A percentile compares a stretch with the other conserved stretches of the same genome.
Conservation (phyloP, 1,140 invertebrate species). For the Cotesia glomerata region DNA sequence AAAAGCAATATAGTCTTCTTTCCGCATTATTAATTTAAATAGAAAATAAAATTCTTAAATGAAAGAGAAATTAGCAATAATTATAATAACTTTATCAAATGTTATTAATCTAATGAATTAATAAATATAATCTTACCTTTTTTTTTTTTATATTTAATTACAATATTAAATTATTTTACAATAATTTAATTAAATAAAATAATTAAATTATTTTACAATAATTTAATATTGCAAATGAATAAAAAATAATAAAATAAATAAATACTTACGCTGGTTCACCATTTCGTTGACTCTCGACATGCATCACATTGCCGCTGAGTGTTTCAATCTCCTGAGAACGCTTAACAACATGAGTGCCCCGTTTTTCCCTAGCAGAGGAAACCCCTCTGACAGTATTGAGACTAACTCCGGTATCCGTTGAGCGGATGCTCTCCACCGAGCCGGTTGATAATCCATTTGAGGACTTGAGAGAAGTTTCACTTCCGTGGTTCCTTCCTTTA, state of each 20-base stretch:
- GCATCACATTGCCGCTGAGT: conserved; percentile 55
- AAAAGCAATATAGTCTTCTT: background rate
- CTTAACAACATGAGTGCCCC: conserved; percentile 52
- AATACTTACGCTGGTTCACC: conserved; percentile 55
- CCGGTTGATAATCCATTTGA: conserved; percentile 47
- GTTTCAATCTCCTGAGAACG: conserved; percentile 57
- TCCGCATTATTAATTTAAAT: too few species aligned
- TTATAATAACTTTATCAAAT: too few species aligned
- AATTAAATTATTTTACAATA: too few species aligned
- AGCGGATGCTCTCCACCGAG: conserved; percentile 50
- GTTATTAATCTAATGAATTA: too few species aligned
- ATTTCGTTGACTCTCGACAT: conserved; percentile 48
- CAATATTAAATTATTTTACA: too few species aligned
- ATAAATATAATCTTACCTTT: too few species aligned
- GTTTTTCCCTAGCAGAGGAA: conserved; percentile 56
- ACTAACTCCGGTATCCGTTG: conserved; percentile 60
- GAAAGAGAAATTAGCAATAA: background rate
- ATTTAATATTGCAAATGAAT: background rate
- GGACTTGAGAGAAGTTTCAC: conserved; percentile 50
- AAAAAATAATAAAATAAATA: conserved; percentile 8
- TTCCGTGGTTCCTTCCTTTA: conserved; percentile 41
- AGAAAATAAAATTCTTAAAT: background rate
- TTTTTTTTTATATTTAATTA: too few species aligned
- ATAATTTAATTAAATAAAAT: too few species aligned
- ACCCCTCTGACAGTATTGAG: conserved; percentile 53